Percentiles rank a stretch among this genome's conserved stretches.
These are phyloP conservation scores for Leucopsar rothschildi DNA, from an alignment of 2,113 vertebrate genomes.

Conservation along the genomic window DNA sequence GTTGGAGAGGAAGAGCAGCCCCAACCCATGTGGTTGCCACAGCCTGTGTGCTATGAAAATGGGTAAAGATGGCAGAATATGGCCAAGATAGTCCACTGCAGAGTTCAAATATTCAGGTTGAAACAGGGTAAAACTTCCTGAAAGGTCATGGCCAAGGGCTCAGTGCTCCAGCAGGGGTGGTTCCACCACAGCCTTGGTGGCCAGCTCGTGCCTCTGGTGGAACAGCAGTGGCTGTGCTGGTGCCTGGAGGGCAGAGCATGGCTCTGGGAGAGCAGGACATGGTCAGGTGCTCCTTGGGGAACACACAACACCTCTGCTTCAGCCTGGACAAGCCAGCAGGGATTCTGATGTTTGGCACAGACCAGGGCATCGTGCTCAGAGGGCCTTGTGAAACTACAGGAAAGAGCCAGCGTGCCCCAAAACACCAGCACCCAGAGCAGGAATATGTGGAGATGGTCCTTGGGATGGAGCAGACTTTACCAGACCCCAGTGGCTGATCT, in stretches of 20 bases:
- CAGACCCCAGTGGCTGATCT: background rate
- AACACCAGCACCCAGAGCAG: background rate
- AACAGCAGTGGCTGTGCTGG: fast-evolving
- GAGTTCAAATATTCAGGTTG: background rate
- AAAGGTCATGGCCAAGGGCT: background rate
- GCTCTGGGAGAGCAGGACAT: background rate
- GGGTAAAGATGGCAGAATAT: background rate
- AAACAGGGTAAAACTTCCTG: background rate
- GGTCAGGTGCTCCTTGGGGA: background rate
- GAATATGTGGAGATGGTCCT: background rate
- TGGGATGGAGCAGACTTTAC: background rate
- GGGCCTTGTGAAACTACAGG: background rate
- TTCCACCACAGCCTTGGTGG: background rate
- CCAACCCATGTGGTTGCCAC: too few species aligned
- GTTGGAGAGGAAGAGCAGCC: background rate
- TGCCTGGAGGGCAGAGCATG: background rate
- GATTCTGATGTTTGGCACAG: background rate
- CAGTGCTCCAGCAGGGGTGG: background rate
- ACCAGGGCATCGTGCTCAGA: fast-evolving
- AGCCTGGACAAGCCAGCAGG: background rate
- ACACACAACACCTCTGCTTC: background rate
- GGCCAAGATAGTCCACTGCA: background rate
- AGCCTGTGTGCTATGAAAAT: background rate
- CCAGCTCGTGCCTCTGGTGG: background rate
- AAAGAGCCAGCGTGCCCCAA: background rate